Conservation (phyloP, 2,113 vertebrate genomes). For the Pangasianodon hypophthalmus region DNA sequence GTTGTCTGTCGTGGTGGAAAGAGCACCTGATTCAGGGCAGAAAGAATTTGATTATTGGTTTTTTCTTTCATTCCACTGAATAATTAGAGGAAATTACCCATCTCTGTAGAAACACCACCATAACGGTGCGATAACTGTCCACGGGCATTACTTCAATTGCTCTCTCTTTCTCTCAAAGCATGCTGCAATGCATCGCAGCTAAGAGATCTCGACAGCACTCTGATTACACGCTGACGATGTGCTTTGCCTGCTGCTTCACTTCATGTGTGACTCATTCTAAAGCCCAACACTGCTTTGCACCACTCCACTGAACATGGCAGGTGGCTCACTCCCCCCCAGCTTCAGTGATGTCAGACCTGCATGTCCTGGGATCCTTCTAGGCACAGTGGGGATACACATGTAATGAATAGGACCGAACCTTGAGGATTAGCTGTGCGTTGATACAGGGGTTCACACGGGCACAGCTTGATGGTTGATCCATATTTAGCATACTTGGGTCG, state of each 20-base stretch:
- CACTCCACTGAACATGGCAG: constrained; percentile 46
- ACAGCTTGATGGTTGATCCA: neutral
- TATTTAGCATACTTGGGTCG: neutral
- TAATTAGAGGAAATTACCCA: constrained; percentile 22
- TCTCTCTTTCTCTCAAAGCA: neutral
- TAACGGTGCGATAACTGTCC: neutral
- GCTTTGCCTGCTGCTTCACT: constrained; percentile 43
- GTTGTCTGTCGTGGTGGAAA: neutral
- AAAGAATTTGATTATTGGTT: neutral
- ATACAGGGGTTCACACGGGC: neutral
- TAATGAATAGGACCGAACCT: neutral
- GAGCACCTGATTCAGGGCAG: neutral
- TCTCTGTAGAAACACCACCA: neutral
- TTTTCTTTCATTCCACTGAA: neutral
- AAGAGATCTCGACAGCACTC: constrained; percentile 33
- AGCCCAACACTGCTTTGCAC: constrained; percentile 38
- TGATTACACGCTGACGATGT: constrained; percentile 37
- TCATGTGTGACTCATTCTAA: constrained; percentile 49
- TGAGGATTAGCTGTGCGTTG: constrained; percentile 27
- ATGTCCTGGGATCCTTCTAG: constrained; percentile 28
- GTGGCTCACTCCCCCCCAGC: constrained; percentile 34
- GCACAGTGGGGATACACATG: neutral
- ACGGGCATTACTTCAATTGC: constrained; percentile 21
- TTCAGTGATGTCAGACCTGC: constrained; percentile 39
- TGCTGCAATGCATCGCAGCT: constrained; percentile 29